Percentiles rank a stretch among this genome's conserved stretches.
phyloP scores from a whole-genome alignment of 2,797 vertebrate species.

The Brachyalestes nurse region DNA sequence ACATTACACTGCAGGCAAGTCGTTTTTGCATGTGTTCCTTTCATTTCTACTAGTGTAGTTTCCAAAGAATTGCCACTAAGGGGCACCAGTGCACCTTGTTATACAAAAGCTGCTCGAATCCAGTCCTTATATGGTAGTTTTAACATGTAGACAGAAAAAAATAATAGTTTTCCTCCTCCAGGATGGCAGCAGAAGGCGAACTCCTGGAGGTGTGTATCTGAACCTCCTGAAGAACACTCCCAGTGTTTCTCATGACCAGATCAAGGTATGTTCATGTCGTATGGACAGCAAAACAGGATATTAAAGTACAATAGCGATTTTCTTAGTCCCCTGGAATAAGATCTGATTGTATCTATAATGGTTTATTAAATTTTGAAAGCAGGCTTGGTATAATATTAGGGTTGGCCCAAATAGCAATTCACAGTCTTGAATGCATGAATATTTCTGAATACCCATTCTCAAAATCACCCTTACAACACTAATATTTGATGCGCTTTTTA shows the following conservation, averaged over 20 bases:
- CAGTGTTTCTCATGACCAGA: slow-evolving; percentile 85
- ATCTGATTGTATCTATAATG: background rate
- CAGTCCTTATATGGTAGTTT: background rate
- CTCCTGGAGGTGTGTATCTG: slow-evolving; percentile 94
- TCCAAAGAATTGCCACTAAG: background rate
- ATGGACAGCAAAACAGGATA: background rate
- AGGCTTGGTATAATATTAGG: background rate
- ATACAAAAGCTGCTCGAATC: background rate
- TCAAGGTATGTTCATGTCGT: slow-evolving; percentile 76
- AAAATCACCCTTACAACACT: no score
- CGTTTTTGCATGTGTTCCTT: background rate
- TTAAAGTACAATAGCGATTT: background rate
- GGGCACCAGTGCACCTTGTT: background rate
- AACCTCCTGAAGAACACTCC: slow-evolving; percentile 93
- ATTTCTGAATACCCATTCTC: no score
- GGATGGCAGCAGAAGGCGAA: slow-evolving; percentile 93
- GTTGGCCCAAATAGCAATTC: no score
- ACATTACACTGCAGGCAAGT: background rate
- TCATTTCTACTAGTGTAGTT: background rate
- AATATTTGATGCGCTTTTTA: no score
- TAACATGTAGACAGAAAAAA: background rate
- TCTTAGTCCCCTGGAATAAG: background rate
- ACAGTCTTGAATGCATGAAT: no score
- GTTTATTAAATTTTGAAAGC: background rate
- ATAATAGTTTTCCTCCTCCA: slow-evolving; percentile 54